Conservation (phyloP, 1,140 invertebrate species). For the Dendroctonus ponderosae region DNA sequence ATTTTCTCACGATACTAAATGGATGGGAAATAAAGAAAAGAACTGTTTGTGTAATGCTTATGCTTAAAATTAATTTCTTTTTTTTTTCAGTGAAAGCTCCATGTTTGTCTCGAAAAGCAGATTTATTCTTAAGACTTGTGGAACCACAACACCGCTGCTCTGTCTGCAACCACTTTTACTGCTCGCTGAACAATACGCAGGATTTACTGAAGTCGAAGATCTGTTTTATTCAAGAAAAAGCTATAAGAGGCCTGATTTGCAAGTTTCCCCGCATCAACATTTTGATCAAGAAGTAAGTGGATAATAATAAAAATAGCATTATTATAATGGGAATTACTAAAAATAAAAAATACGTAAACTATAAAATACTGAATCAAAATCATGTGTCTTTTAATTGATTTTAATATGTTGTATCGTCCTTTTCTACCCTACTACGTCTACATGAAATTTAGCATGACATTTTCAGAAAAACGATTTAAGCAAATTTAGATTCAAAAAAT, state of each 20-base stretch:
- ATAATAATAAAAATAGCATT: constrained; percentile 1
- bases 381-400: too few species aligned
- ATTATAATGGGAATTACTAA: not conserved
- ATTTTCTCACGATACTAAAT: too few species aligned
- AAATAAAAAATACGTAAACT: not conserved
- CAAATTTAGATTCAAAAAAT: too few species aligned
- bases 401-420: too few species aligned
- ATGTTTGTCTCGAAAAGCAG: constrained; percentile 94
- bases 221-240: constrained; percentile 97
- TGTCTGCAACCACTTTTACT: constrained; percentile 84
- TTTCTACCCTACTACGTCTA: too few species aligned
- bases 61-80: too few species aligned
- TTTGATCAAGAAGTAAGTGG: constrained; percentile 73
- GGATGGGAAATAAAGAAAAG: too few species aligned
- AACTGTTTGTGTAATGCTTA: too few species aligned
- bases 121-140: constrained; percentile 98
- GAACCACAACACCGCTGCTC: constrained; percentile 92
- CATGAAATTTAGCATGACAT: too few species aligned
- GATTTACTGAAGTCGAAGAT: constrained; percentile 80
- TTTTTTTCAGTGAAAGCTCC: constrained; percentile 88
- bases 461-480: too few species aligned
- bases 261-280: constrained; percentile 73
- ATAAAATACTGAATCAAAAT: not conserved
- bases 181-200: constrained; percentile 81
- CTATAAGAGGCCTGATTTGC: constrained; percentile 89